phyloP scores from a whole-genome alignment of 2,113 vertebrate genomes.

The Verasper variegatus region DNA sequence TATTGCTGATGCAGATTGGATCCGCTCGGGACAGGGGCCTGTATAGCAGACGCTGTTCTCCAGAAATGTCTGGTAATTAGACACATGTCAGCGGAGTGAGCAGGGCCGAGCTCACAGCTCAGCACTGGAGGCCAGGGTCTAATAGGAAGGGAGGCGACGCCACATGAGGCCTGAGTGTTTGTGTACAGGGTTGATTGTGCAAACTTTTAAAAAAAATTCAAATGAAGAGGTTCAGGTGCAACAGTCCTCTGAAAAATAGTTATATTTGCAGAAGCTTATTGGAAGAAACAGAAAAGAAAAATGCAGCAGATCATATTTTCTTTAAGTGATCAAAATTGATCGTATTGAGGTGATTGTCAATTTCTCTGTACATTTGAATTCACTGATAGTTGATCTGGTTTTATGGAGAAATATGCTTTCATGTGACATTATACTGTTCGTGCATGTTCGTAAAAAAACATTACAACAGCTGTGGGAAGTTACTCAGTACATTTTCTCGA shows the following conservation, averaged over 20 bases:
- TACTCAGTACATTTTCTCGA: too few relatives aligned
- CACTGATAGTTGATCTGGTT: too few relatives aligned
- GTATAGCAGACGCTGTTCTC: conserved; percentile 29
- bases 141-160: background rate
- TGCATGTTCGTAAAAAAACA: too few relatives aligned
- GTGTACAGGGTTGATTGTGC: background rate
- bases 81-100: conserved; percentile 36
- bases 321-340: background rate
- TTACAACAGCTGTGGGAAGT: too few relatives aligned
- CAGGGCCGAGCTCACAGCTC: conserved; percentile 22
- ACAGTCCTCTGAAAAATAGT: background rate
- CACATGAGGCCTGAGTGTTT: background rate
- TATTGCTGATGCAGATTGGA: conserved; percentile 42
- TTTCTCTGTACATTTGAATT: background rate
- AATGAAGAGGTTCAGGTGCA: background rate
- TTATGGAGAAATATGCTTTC: too few relatives aligned
- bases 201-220: background rate
- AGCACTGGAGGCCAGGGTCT: background rate
- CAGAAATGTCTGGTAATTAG: conserved; percentile 58
- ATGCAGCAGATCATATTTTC: background rate
- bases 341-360: background rate
- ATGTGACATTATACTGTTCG: too few relatives aligned
- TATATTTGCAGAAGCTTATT: background rate
- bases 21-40: conserved; percentile 28
- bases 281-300: background rate